Base-by-base conservation (phyloP, 2,888 invertebrate genomes). In the Pterobdella sp. region DNA sequence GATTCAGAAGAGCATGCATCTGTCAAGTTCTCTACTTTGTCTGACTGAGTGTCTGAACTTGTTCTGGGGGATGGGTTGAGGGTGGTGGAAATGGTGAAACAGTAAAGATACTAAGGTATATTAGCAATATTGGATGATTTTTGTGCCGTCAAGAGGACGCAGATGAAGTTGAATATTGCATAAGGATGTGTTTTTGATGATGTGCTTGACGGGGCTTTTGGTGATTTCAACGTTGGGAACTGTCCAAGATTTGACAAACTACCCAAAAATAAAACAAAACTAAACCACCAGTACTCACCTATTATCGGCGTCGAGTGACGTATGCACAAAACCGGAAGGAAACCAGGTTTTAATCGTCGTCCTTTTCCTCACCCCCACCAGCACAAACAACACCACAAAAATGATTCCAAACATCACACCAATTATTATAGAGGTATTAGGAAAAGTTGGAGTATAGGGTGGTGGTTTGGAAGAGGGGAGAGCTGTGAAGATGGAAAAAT, bases 341-440 rank as follows among this genome's bases (percentile, higher is more conserved):
- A 95, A 95, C 96, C 96, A 96, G 0, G 95, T 95, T 60, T 93
- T 90, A 3, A 94, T 94, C 29, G 83, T 94, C 87, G 77, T 93
- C 0, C 91, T 90, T 26, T 80, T 79, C 0, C 91, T 90, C 0
- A 93, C 89, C 10, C 94, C 84, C 0, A 94, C 90, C n/a, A 72
- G 29, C 2, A 74, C 7, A n/a, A 70, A 29, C 34, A 74, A 93
- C 90, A 22, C 91, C 92, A 32, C 91, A 86, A 0, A 91, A 83
- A 37, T 91, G 84, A 84, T 49, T 1, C 72, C 68, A 0, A 73
- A 63, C 3, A 64, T n/a, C n/a, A 68, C 69, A 37, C 69, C 71
- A 3, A 71, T 14, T 2, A 60, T 63, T 60, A 63, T n/a, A 29
- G 52, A n/a, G n/a, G n/a, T n/a, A n/a, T n/a, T n/a, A n/a, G n/a